These are phyloP conservation scores for Pangasius macronema DNA, from an alignment of 2,797 vertebrate species.

Conservation along the genomic window DNA sequence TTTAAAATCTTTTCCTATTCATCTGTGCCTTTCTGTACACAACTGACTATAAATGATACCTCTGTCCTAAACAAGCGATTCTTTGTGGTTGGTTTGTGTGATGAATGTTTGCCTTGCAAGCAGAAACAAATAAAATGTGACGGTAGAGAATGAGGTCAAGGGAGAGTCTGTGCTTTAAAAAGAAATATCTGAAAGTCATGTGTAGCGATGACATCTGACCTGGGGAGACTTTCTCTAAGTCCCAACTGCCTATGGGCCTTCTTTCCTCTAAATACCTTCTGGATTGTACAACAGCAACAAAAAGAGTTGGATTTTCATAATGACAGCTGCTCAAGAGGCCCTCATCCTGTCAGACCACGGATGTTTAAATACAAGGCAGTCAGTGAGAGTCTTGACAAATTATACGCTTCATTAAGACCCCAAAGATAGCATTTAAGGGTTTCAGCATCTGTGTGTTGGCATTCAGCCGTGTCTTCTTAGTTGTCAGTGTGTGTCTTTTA, in stretches of 20 bases:
- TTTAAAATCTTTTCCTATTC: neutral
- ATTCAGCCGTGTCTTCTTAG: neutral
- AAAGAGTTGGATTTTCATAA: constrained; percentile 40
- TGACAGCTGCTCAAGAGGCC: constrained; percentile 38
- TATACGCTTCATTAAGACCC: constrained; percentile 34
- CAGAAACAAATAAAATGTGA: constrained; percentile 32
- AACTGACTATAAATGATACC: neutral
- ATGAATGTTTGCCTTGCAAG: neutral
- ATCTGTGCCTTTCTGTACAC: neutral
- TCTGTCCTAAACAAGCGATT: neutral
- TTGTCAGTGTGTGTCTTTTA: neutral
- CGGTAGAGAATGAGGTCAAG: constrained; percentile 11
- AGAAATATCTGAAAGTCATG: neutral
- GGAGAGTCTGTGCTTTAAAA: constrained; percentile 12
- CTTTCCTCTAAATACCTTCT: constrained; percentile 9
- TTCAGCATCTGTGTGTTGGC: constrained; percentile 5
- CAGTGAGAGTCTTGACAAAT: constrained; percentile 45
- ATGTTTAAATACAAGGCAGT: constrained; percentile 42
- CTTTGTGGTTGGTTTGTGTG: constrained; percentile 2
- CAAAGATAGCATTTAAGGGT: constrained; percentile 44
- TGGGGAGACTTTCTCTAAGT: neutral
- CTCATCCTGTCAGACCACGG: constrained; percentile 39
- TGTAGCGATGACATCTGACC: constrained; percentile 2
- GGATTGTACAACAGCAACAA: constrained; percentile 15
- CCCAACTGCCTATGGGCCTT: neutral